Evolutionary conservation across 2,888 invertebrate genomes (phyloP), one percentile per base, ranked within the genome.

Genomic region (Drosophila colorata): DNA sequence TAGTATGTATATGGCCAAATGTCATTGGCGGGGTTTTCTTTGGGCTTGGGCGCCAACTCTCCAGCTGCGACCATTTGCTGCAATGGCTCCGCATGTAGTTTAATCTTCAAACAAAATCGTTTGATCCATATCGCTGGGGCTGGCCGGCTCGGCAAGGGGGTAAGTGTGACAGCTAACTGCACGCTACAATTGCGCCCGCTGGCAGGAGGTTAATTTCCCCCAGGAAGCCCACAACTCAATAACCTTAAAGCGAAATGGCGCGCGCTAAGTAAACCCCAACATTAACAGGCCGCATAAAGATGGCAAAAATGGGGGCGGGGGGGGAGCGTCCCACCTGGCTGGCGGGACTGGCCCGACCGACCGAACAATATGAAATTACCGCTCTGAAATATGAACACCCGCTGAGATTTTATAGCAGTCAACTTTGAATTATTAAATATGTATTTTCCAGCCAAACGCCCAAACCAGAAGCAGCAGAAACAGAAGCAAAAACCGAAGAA

Each of bases 391-490:
- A 78, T 60, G 87, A 57, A 72, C 83, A 68, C 83, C 83, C 83
- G 87, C 83, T 83, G 88, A 86, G 83, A 86, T 84, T 84, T 84
- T 83, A 83, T 83, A 77, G 83, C 83, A 83, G 80, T 86, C 78
- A 88, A 86, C 69, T 84, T 88, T 84, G 88, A 84, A 88, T 84
- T 84, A 84, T 88, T 84, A 83, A 84, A 84, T 84, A 88, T 78
- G 87, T 88, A 86, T 80, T 83, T 82, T 56, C 46, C 48, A 56
- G 59, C 57, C 61, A 28, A 64, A 69, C 68, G 87, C 65, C 87
- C 80, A 57, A 71, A 67, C 64, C 81, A 81, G 81, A 28, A 28
- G 28, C 9, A 28, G 28, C 28, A 9, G 28, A 28, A 28, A 28
- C 28, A 28, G 28, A 78, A 74, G 59, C 74, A 40, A 41, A 41